These are phyloP conservation scores for Zoanthus sociatus DNA, from an alignment of 92 coral and sea anemone species.

Conservation along the genomic window DNA sequence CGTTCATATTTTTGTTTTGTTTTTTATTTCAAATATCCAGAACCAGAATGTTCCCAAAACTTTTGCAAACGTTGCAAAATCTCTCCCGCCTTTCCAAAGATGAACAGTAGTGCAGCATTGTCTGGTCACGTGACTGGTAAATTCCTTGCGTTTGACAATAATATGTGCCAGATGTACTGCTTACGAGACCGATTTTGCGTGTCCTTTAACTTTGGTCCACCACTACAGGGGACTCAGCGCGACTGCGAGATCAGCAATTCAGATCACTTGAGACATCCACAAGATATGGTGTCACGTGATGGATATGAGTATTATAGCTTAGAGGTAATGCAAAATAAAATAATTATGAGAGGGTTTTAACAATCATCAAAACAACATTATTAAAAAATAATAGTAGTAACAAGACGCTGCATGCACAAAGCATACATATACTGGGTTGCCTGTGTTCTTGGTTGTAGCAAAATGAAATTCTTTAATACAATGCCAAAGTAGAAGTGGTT, in stretches of 20 bases:
- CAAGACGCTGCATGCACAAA: too few relatives aligned
- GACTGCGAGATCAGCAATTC: slow-evolving; percentile 42
- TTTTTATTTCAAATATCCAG: background rate
- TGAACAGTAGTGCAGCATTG: background rate
- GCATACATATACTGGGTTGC: too few relatives aligned
- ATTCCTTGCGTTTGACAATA: background rate
- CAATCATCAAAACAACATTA: too few relatives aligned
- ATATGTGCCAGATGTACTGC: slow-evolving; percentile 17
- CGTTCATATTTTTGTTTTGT: background rate
- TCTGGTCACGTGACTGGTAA: slow-evolving; percentile 28
- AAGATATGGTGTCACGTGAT: slow-evolving; percentile 3
- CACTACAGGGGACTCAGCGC: background rate
- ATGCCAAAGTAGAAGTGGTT: too few relatives aligned
- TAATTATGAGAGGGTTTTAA: too few relatives aligned
- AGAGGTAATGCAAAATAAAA: slow-evolving; percentile 1
- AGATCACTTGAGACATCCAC: slow-evolving; percentile 16
- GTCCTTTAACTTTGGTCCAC: slow-evolving; percentile 26
- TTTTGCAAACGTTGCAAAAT: slow-evolving; percentile 12
- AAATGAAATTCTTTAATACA: too few relatives aligned
- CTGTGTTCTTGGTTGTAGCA: too few relatives aligned
- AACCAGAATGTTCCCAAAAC: background rate
- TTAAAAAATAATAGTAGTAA: too few relatives aligned
- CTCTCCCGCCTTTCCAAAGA: slow-evolving; percentile 7
- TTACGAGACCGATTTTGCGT: slow-evolving; percentile 7
- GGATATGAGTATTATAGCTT: slow-evolving; percentile 28